Percentiles rank a stretch among this genome's conserved stretches.
Conservation (phyloP, 2,888 invertebrate species). For the Drosophila birchii region DNA sequence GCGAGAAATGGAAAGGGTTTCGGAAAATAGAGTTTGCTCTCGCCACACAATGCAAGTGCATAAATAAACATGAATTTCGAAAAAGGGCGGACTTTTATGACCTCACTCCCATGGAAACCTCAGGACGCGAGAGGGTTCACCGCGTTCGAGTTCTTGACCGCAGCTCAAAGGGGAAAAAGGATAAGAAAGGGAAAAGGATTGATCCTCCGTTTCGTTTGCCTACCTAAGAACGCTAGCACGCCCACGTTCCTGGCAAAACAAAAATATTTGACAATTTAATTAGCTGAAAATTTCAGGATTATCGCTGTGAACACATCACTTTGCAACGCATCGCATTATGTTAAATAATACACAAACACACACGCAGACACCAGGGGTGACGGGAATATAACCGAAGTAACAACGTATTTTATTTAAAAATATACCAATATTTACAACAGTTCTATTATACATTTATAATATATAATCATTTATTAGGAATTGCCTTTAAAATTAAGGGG, state of each 20-base stretch:
- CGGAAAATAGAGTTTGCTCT: slow-evolving; percentile 50
- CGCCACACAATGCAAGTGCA: slow-evolving; percentile 76
- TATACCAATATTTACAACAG: background rate
- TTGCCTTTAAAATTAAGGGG: too few species aligned
- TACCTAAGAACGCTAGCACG: slow-evolving; percentile 13
- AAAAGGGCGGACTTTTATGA: slow-evolving; percentile 31
- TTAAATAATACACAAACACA: slow-evolving; percentile 12
- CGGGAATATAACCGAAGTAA: fast-evolving
- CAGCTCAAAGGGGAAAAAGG: slow-evolving; percentile 18
- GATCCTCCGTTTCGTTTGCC: background rate
- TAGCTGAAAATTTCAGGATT: slow-evolving; percentile 81
- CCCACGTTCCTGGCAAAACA: slow-evolving; percentile 13
- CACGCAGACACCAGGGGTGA: background rate
- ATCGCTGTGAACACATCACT: slow-evolving; percentile 54
- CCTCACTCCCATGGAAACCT: slow-evolving; percentile 32
- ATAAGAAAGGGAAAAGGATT: slow-evolving; percentile 18
- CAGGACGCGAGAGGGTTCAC: slow-evolving; percentile 4
- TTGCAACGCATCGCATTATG: slow-evolving; percentile 22
- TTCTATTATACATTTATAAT: background rate
- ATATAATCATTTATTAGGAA: too few species aligned
- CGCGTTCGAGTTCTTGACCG: slow-evolving; percentile 18
- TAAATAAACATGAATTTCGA: slow-evolving; percentile 68
- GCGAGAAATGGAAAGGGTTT: slow-evolving; percentile 55
- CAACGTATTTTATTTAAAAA: background rate
- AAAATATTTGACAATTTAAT: slow-evolving; percentile 85